Evolutionary conservation across 2,797 vertebrate genomes (phyloP).

Genomic region (Notolepis coatsorum): DNA sequence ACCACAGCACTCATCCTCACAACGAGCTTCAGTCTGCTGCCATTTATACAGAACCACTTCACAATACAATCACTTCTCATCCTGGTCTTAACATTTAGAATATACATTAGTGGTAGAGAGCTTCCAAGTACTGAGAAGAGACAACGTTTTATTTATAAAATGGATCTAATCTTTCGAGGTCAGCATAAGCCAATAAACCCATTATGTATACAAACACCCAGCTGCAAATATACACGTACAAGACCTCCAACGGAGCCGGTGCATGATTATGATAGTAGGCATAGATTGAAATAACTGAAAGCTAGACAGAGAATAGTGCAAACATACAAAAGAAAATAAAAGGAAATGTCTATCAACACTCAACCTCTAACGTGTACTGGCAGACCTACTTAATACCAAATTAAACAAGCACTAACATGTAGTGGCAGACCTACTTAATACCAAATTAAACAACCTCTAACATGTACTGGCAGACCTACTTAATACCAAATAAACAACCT

Average conservation of each 20-base stretch:
- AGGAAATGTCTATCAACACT: no score
- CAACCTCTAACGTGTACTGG: no score
- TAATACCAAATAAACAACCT: no score
- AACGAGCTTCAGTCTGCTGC: not conserved
- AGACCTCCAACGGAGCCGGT: no score
- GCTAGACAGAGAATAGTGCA: not conserved
- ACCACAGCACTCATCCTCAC: not conserved
- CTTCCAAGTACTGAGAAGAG: not conserved
- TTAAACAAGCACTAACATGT: no score
- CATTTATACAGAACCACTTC: not conserved
- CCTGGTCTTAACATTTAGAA: not conserved
- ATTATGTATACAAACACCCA: not conserved
- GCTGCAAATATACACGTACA: not conserved
- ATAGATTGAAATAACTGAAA: not conserved
- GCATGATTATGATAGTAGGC: no score
- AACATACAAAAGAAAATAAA: no score
- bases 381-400: no score
- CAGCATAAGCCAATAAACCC: not conserved
- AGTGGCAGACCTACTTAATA: no score
- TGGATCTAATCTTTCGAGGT: not conserved
- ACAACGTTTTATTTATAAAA: no score
- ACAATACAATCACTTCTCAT: constrained; percentile 3
- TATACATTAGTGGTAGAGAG: not conserved
- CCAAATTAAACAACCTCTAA: no score
- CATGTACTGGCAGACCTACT: no score